A percentile compares a stretch with the other conserved stretches of the same genome.
These are phyloP conservation scores for Ricordea florida DNA, from an alignment of 92 coral and sea anemone species.

Conservation along the genomic window DNA sequence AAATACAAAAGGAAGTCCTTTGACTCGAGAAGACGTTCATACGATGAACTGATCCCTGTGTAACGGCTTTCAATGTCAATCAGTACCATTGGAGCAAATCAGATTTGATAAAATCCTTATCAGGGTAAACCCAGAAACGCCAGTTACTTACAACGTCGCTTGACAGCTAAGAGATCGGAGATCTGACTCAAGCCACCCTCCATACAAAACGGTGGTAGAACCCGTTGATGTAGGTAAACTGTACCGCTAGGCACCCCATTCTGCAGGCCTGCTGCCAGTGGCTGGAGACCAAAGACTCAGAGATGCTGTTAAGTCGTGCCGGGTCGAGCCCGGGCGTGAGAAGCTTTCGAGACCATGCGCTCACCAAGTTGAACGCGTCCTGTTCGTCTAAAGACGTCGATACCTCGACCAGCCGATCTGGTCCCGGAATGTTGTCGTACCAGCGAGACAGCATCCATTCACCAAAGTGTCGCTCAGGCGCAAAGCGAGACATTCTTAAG, in stretches of 20 bases:
- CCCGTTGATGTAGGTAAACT: conserved; percentile 89
- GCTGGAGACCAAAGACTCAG: conserved; percentile 66
- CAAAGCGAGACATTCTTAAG: conserved; percentile 9
- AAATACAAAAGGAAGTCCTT: no score
- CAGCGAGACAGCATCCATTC: conserved; percentile 93
- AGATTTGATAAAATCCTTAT: no score
- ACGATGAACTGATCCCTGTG: no score
- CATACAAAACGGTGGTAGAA: conserved; percentile 88
- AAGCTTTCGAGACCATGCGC: conserved; percentile 67
- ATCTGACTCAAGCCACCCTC: conserved; percentile 65
- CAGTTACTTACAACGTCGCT: no score
- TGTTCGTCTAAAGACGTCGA: conserved; percentile 72
- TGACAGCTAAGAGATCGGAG: no score
- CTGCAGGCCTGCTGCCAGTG: conserved; percentile 85
- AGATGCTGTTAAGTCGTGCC: conserved; percentile 58
- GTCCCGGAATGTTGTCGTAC: conserved; percentile 92
- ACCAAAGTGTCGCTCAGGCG: conserved; percentile 74
- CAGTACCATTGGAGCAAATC: no score
- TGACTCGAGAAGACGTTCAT: no score
- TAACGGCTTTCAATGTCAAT: no score
- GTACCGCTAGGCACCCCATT: conserved; percentile 89
- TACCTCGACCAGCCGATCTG: conserved; percentile 78
- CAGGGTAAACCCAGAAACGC: no score
- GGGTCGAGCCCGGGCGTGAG: conserved; percentile 82
- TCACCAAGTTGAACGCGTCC: conserved; percentile 56